These are phyloP conservation scores for Chelonia mydas DNA, from an alignment of 2,797 vertebrate genomes.

Conservation along the genomic window DNA sequence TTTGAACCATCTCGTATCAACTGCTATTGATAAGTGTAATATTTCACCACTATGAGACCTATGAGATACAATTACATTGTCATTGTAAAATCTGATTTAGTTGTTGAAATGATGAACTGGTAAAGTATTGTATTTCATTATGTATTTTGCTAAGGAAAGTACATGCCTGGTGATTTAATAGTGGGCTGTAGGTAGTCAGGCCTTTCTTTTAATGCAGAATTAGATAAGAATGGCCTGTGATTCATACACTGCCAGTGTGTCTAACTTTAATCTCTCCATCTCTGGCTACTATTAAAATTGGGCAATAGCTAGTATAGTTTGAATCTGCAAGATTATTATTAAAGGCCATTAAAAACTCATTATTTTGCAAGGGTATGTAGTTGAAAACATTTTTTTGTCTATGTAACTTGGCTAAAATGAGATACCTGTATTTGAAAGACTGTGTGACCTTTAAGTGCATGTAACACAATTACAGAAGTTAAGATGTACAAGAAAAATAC, in stretches of 20 bases:
- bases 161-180: conserved; percentile 13
- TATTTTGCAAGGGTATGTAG: background rate
- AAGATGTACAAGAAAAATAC: background rate
- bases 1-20: conserved; percentile 52
- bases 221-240: background rate
- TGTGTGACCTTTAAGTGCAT: fast-evolving
- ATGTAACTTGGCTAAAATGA: background rate
- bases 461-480: background rate
- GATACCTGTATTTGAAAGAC: conserved; percentile 51
- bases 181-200: background rate
- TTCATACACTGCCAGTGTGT: background rate
- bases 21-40: conserved; percentile 61
- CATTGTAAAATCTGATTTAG: conserved; percentile 63
- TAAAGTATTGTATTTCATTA: conserved; percentile 53
- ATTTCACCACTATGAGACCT: conserved; percentile 54
- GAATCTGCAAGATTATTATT: conserved; percentile 17
- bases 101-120: conserved; percentile 63
- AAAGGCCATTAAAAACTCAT: background rate
- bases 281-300: background rate
- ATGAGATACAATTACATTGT: conserved; percentile 70
- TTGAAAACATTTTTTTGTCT: conserved; percentile 21
- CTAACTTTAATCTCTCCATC: background rate
- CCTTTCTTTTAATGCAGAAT: background rate
- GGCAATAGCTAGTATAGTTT: background rate
- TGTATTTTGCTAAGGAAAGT: conserved; percentile 49